Evolutionary conservation across 2,797 vertebrate species (phyloP).

Genomic region (Petrocephalus sullivani): DNA sequence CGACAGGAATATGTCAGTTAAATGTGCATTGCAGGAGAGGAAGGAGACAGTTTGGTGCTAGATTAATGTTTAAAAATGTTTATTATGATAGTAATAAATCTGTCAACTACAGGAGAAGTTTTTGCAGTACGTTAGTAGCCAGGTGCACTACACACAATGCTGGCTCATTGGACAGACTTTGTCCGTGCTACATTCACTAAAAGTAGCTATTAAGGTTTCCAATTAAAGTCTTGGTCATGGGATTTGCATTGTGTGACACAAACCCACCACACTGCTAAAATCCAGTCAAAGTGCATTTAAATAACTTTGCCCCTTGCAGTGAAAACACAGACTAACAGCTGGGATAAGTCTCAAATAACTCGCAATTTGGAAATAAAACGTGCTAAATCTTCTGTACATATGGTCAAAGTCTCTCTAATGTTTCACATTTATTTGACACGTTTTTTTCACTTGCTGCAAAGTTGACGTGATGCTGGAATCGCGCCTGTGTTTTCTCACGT

Average conservation of each 20-base stretch:
- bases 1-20: background rate
- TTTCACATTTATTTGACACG: background rate
- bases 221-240: background rate
- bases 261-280: background rate
- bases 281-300: background rate
- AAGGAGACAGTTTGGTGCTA: background rate
- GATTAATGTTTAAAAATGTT: background rate
- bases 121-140: background rate
- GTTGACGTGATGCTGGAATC: background rate
- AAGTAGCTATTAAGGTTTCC: background rate
- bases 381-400: background rate
- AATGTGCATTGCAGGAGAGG: background rate
- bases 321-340: background rate
- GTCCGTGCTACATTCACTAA: background rate
- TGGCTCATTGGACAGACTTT: background rate
- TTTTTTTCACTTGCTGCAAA: background rate
- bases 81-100: background rate
- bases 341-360: background rate
- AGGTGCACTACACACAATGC: background rate
- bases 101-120: background rate
- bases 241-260: background rate
- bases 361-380: background rate
- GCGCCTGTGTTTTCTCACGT: background rate
- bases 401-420: background rate
- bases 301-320: background rate